A percentile compares a stretch with the other conserved stretches of the same genome.
phyloP scores from a whole-genome alignment of 2,113 vertebrate genomes.

The Rhipidura dahli region DNA sequence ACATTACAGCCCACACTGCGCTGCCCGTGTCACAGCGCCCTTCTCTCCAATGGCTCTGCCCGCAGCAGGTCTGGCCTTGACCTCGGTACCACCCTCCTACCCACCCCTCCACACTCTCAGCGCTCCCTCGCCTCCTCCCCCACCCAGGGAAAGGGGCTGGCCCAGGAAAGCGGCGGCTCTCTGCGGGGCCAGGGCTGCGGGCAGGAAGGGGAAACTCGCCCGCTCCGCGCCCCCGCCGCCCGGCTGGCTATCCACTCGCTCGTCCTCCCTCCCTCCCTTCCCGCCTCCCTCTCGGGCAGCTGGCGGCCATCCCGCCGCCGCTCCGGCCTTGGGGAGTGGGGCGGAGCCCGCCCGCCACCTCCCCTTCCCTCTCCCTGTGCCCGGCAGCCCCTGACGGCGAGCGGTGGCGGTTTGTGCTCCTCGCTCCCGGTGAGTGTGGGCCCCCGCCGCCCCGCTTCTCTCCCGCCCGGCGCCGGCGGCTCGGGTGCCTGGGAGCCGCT shows the following conservation, averaged over 20 bases:
- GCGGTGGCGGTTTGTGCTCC: not conserved
- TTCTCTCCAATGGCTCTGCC: rapidly evolving
- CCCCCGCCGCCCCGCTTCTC: no score
- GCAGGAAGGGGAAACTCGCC: not conserved
- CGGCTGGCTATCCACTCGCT: not conserved
- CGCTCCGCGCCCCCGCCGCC: no score
- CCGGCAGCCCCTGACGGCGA: not conserved
- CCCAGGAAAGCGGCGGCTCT: not conserved
- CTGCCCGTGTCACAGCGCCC: rapidly evolving
- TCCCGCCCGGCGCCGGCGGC: no score
- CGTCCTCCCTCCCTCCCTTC: not conserved
- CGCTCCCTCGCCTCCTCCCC: not conserved
- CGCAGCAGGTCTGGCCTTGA: not conserved
- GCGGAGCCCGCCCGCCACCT: not conserved
- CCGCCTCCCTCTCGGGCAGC: not conserved
- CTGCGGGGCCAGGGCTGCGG: rapidly evolving
- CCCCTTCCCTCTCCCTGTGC: not conserved
- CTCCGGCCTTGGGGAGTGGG: not conserved
- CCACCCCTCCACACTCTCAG: no score
- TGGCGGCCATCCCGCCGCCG: not conserved
- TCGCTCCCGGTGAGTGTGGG: not conserved
- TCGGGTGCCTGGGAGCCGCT: not conserved
- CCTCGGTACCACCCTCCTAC: not conserved
- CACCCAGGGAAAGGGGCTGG: no score
- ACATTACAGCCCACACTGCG: rapidly evolving